Evolutionary conservation across 2,113 vertebrate species (phyloP), one percentile per base, ranked within the genome.

Genomic region (Rhea pennata): DNA sequence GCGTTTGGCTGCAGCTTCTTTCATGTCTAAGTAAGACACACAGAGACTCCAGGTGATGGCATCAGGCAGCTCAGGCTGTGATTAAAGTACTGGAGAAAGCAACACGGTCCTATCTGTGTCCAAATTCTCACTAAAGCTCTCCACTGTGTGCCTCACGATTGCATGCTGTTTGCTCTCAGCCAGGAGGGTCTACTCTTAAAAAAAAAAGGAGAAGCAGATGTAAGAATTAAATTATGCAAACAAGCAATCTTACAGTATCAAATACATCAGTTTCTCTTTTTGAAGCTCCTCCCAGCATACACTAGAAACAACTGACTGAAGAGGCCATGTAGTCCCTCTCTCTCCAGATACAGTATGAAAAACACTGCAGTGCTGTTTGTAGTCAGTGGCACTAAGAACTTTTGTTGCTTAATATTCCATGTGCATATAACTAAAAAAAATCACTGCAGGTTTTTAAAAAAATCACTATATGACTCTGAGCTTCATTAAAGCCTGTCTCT

Each of bases 161-260:
- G 51, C 10, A 39, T 39, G 87, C 66, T 93, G 75, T 91, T 93
- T 96, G 75, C 27, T 94, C 81, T 91, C 69, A 67, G 74, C 65
- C 78, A 90, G 67, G n/a, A 95, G 61, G 24, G 87, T 67, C 89
- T 88, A 86, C 89, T 95, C 95, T 86, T 92, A 93, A 91, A 93
- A 88, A 82, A 91, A 48, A 95, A 92, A 93, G 67, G 56, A 95
- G 85, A 95, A 64, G 59, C 42, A 77, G 89, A 86, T 78, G 50
- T 84, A 92, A 91, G 75, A 96, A 95, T 54, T 88, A 86, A 95
- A 95, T 94, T 85, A 95, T 80, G 87, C 79, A 94, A 91, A 87
- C 84, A 96, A 96, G 77, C 76, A 88, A 72, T 65, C 84, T 78
- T 90, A 76, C 54, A 61, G 39, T 61, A 94, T 65, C 78, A 95